Base-by-base conservation (phyloP, 2,797 vertebrate species). In the Typhlichthys eigenmanni region DNA sequence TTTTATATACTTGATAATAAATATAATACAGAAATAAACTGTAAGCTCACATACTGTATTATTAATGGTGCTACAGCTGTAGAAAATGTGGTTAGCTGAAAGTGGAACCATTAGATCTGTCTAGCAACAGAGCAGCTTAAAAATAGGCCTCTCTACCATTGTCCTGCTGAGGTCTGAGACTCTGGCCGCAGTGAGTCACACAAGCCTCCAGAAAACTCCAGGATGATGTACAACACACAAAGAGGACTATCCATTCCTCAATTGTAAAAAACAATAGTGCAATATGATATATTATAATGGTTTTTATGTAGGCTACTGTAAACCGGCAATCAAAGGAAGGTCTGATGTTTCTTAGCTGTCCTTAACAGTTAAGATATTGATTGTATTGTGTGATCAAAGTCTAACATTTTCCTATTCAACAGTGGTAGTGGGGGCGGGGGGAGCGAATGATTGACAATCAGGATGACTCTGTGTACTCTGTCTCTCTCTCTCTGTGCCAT, bases 81-180 rank as follows among this genome's bases (percentile, higher is more conserved):
- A 38, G 5, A 43, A 43, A 43, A 43, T 8, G 38, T 43, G 38
- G 9, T 9, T 48, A 58, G 62, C 62, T 55, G 51, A 16, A 57
- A 79, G 60, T 50, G 58, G 24, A 70, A 55, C 13, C 71, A 55
- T 72, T 78, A 63, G 61, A 71, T 72, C 47, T 67, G 62, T 69
- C 67, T 54, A 70, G 62, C 68, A 69, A 62, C 29, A 50, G 71
- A 71, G 46, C 13, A 16, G 47, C 70, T 72, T 68, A 81, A 76
- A 79, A 83, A 83, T 74, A 82, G 62, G 66, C 59, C 63, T 2
- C 47, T 63, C 66, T 59, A 79, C 66, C 57, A 71, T 72, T 68
- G 79, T 83, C 70, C 68, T 75, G 56, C 63, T 48, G 64, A 47
- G 53, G 46, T 67, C 45, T 62, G 62, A 64, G 66, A 72, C 48